Conservation (phyloP, 2,797 vertebrate species). For the Monodelphis domestica region DNA sequence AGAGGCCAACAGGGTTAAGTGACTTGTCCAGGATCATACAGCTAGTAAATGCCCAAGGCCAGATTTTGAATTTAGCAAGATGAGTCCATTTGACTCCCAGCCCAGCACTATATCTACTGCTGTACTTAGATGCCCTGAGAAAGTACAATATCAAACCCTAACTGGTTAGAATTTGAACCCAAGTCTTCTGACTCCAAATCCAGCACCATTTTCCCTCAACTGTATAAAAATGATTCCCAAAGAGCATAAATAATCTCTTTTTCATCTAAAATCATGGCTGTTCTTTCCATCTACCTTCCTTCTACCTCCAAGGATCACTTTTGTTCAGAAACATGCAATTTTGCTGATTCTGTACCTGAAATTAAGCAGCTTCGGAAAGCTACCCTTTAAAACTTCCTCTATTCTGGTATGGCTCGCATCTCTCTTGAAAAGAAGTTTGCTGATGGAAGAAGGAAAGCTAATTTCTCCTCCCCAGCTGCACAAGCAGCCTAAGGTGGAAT, state of each 20-base stretch:
- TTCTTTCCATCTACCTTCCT: background rate
- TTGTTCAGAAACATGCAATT: background rate
- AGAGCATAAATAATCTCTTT: background rate
- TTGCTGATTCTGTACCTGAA: background rate
- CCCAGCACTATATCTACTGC: too few species aligned
- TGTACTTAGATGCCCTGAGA: too few species aligned
- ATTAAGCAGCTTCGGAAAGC: background rate
- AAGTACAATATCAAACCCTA: background rate
- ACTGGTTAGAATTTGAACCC: background rate
- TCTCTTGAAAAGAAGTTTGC: background rate
- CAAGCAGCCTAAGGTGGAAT: background rate
- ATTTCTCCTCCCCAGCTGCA: background rate
- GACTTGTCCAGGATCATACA: too few species aligned
- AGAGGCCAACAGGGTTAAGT: too few species aligned
- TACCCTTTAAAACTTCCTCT: background rate
- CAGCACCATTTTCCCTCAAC: background rate
- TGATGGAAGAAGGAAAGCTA: background rate
- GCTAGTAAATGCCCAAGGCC: too few species aligned
- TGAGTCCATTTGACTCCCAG: too few species aligned
- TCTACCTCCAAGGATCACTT: background rate
- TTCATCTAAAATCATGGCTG: background rate
- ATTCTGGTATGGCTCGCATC: background rate
- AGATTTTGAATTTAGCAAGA: too few species aligned
- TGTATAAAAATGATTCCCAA: background rate
- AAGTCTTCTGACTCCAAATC: background rate